A percentile compares a stretch with the other conserved stretches of the same genome.
Evolutionary conservation across 2,797 vertebrate species (phyloP).

Genomic region (Peromyscus attwateri): DNA sequence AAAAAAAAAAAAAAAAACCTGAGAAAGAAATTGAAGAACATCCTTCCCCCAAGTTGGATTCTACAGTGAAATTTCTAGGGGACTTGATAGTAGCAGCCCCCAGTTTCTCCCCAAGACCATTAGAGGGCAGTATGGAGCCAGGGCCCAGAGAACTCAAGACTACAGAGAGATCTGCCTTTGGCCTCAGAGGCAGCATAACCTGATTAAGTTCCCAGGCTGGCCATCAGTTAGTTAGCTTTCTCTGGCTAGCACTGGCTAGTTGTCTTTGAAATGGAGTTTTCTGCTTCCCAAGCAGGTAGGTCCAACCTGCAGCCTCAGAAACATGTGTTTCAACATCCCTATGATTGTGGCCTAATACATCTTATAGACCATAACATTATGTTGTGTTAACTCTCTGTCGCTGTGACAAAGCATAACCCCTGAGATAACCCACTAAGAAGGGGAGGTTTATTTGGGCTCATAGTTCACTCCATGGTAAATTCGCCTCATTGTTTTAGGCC

Average conservation of each 20-base stretch:
- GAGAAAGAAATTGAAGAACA: background rate
- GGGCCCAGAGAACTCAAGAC: background rate
- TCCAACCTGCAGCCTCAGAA: background rate
- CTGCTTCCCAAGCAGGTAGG: slow-evolving; percentile 39
- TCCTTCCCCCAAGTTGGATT: background rate
- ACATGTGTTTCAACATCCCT: background rate
- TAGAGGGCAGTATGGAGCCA: slow-evolving; percentile 57
- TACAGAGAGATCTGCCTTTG: background rate
- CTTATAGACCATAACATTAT: background rate
- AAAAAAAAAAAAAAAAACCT: background rate
- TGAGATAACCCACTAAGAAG: background rate
- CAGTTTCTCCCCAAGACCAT: background rate
- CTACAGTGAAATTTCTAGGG: background rate
- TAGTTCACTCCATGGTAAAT: no score
- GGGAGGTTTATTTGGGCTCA: background rate
- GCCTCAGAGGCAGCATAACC: background rate
- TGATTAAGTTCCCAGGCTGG: slow-evolving; percentile 12
- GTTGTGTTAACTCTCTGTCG: background rate
- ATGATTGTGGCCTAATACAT: background rate
- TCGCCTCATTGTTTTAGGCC: background rate
- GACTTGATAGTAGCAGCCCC: background rate
- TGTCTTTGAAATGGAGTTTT: slow-evolving; percentile 50
- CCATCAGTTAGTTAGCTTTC: background rate
- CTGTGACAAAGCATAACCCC: background rate
- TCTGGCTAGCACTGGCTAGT: background rate